Evolutionary conservation across 2,888 invertebrate genomes (phyloP).

Genomic region (Caenorhabditis angaria): DNA sequence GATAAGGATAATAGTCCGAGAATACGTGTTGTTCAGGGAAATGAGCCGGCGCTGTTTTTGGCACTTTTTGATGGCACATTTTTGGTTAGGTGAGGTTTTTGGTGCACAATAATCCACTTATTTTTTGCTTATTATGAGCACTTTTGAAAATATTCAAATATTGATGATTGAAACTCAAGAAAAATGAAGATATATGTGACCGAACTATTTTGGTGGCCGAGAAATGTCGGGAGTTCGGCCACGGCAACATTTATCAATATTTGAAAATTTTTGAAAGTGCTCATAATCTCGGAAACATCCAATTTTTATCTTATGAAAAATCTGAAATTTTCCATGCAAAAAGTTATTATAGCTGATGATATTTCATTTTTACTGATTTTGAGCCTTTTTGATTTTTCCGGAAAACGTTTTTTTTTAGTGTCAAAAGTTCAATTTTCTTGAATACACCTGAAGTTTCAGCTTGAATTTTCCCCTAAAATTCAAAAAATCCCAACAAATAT

Average conservation of each 20-base stretch:
- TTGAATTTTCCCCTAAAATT: no score
- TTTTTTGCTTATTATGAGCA: not conserved
- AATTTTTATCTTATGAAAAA: no score
- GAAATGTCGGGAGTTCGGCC: not conserved
- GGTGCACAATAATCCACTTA: not conserved
- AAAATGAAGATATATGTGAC: not conserved
- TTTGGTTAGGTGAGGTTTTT: constrained; percentile 14
- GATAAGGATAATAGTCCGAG: constrained; percentile 57
- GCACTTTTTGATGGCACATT: constrained; percentile 37
- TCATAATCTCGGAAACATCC: no score
- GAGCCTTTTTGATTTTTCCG: not conserved
- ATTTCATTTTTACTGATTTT: no score
- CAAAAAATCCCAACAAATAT: not conserved
- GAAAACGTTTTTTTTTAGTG: not conserved
- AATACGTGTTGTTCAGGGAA: constrained; percentile 32
- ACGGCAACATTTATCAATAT: not conserved
- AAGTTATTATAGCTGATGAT: no score
- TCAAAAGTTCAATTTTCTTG: not conserved
- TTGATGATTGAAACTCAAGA: not conserved
- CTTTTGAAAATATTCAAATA: not conserved
- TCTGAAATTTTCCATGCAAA: no score
- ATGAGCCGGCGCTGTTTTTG: constrained; percentile 36
- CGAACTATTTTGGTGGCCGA: no score
- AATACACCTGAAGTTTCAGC: not conserved
- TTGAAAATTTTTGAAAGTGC: no score